Base-by-base conservation (phyloP, 2,113 vertebrate genomes). In the Irena cyanogastra region DNA sequence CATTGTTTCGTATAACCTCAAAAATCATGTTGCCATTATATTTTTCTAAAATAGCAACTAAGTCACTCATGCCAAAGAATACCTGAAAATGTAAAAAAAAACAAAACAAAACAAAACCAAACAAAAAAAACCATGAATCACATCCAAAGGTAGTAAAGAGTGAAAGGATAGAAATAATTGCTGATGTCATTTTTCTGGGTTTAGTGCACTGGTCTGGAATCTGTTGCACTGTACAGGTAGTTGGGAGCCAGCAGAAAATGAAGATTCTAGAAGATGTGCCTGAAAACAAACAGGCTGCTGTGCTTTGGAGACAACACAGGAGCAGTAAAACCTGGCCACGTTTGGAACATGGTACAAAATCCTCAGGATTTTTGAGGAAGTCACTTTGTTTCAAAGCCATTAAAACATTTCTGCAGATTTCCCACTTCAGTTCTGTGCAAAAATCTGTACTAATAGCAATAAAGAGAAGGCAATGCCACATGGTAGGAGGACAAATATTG, bases 351-450 rank as follows among this genome's bases (percentile, higher is more conserved):
- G 13, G 17, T 15, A n/a, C 35, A 26, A 80, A 28, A 47, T 18
- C 41, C 17, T 27, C 0, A 2, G 10, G 24, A 19, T 31, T 66
- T 75, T 41, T 45, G 28, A 72, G 41, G 10, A 26, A 45, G 15
- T 6, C 24, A 5, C 16, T 87, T 72, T 54, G 22, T 60, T 77
- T 69, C 53, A 15, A 49, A 70, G 33, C 22, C 71, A 27, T 33
- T 39, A 33, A 65, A 79, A 68, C 12, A 20, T 17, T 63, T 27
- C 53, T 84, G 44, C 35, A 59, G 37, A 57, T 37, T 16, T 45
- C 26, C 28, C 17, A 4, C 20, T 45, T 31, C 26, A 4, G 0
- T 49, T 71, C 72, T 45, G 11, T 4, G 37, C 4, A 2, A 61
- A 85, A 61, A 35, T 39, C 52, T 52, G 31, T 18, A 49, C 45